phyloP scores from a whole-genome alignment of 2,797 vertebrate genomes.

The Siniperca obscura region DNA sequence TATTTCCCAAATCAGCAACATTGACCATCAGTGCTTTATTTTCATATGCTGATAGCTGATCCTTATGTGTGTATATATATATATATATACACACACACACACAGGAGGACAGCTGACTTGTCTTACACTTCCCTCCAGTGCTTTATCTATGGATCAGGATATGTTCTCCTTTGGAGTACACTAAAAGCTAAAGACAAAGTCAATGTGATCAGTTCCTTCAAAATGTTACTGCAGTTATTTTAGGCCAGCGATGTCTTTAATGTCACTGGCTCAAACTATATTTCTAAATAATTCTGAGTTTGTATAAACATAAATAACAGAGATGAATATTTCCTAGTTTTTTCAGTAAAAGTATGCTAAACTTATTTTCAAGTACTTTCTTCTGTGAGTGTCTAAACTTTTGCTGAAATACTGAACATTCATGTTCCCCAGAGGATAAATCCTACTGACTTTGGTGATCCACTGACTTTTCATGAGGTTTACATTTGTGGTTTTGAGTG shows the following conservation, averaged over 20 bases:
- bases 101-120: slow-evolving; percentile 33
- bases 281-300: slow-evolving; percentile 5
- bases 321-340: not conserved
- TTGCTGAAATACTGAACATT: not conserved
- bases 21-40: not conserved
- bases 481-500: not conserved
- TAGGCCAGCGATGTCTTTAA: not conserved
- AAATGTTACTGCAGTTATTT: slow-evolving; percentile 4
- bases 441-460: not conserved
- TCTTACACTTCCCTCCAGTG: slow-evolving; percentile 34
- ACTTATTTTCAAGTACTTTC: not conserved
- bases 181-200: slow-evolving; percentile 26
- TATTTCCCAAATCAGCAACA: not conserved
- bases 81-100: no score
- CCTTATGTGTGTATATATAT: no score
- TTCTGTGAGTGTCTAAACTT: not conserved
- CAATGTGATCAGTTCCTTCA: slow-evolving; percentile 24
- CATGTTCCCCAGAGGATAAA: slow-evolving; percentile 1
- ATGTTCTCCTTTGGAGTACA: slow-evolving; percentile 18
- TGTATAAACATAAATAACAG: not conserved
- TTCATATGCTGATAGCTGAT: no score
- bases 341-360: not conserved
- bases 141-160: slow-evolving; percentile 16
- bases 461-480: not conserved
- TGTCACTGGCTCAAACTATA: not conserved